Percentiles rank a stretch among this genome's conserved stretches.
Evolutionary conservation across 2,113 vertebrate genomes (phyloP).

Genomic region (Istiophorus platypterus): DNA sequence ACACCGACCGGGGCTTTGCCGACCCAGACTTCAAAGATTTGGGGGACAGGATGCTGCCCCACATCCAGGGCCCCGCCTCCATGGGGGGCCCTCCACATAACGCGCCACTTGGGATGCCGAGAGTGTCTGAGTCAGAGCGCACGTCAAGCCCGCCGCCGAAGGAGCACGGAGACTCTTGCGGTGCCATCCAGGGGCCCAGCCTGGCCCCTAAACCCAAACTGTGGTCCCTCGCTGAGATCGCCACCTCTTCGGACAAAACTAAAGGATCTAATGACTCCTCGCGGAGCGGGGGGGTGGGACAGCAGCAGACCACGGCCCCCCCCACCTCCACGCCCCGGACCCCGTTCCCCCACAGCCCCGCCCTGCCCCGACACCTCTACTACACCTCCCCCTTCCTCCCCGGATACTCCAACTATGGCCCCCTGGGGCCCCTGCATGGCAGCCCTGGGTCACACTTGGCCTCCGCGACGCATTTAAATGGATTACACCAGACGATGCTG

Average conservation of each 20-base stretch:
- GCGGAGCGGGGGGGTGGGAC: slow-evolving; percentile 65
- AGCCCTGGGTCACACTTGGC: slow-evolving; percentile 78
- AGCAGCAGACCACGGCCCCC: slow-evolving; percentile 58
- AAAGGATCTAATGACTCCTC: slow-evolving; percentile 79
- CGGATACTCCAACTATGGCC: slow-evolving; percentile 90
- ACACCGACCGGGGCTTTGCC: slow-evolving; percentile 72
- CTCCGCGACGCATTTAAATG: slow-evolving; percentile 85
- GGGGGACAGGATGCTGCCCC: slow-evolving; percentile 75
- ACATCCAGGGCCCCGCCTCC: slow-evolving; percentile 62
- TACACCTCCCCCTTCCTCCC: slow-evolving; percentile 91
- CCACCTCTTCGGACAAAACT: slow-evolving; percentile 90
- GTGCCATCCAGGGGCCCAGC: slow-evolving; percentile 81
- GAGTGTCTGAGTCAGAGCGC: slow-evolving; percentile 9
- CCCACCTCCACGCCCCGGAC: slow-evolving; percentile 81
- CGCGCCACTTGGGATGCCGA: neutral
- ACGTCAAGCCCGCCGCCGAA: slow-evolving; percentile 37
- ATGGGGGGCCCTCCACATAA: slow-evolving; percentile 67
- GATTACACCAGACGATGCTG: slow-evolving; percentile 92
- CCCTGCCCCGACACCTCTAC: slow-evolving; percentile 89
- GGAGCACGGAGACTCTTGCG: slow-evolving; percentile 58
- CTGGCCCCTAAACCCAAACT: slow-evolving; percentile 91
- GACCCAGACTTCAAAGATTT: slow-evolving; percentile 86
- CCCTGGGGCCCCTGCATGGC: slow-evolving; percentile 88
- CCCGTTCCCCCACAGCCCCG: slow-evolving; percentile 85
- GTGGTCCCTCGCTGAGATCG: slow-evolving; percentile 95